Percentiles rank a stretch among this genome's conserved stretches.
Evolutionary conservation across 1,140 invertebrate genomes (phyloP).

Genomic region (Micrasema minimum): DNA sequence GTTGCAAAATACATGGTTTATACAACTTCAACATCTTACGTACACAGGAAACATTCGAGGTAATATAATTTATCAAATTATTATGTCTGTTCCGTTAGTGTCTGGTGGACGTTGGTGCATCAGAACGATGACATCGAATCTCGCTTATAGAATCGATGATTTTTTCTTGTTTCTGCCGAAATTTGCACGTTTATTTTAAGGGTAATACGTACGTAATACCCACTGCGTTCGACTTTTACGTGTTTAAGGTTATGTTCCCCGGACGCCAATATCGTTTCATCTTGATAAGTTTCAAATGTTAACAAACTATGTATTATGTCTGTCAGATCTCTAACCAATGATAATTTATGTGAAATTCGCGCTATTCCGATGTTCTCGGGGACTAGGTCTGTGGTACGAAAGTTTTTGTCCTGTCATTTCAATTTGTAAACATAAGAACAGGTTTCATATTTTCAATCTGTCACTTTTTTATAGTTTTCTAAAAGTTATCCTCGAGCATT

Average conservation of each 20-base stretch:
- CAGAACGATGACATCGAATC: conserved; percentile 36
- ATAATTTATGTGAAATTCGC: too few relatives aligned
- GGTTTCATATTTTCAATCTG: conserved; percentile 19
- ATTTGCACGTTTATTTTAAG: conserved; percentile 4
- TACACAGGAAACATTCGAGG: conserved; percentile 14
- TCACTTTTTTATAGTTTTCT: too few relatives aligned
- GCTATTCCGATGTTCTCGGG: too few relatives aligned
- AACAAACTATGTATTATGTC: conserved; percentile 5
- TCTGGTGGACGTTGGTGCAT: conserved; percentile 30
- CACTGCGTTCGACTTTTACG: background rate
- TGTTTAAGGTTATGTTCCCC: conserved; percentile 38
- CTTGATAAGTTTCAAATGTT: conserved; percentile 18
- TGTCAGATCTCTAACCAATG: background rate
- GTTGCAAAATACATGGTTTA: conserved; percentile 17
- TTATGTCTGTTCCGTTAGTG: conserved; percentile 4
- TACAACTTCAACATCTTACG: background rate
- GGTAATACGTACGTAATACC: background rate
- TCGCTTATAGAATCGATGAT: conserved; percentile 13
- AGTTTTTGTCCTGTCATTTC: conserved; percentile 15
- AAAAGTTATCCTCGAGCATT: too few relatives aligned
- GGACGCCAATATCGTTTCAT: background rate
- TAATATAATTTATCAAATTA: conserved; percentile 5
- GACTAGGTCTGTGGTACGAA: too few relatives aligned
- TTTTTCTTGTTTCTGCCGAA: conserved; percentile 4
- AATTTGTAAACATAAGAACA: conserved; percentile 27